Evolutionary conservation across 2,113 vertebrate species (phyloP).

Genomic region (Callithrix jacchus): DNA sequence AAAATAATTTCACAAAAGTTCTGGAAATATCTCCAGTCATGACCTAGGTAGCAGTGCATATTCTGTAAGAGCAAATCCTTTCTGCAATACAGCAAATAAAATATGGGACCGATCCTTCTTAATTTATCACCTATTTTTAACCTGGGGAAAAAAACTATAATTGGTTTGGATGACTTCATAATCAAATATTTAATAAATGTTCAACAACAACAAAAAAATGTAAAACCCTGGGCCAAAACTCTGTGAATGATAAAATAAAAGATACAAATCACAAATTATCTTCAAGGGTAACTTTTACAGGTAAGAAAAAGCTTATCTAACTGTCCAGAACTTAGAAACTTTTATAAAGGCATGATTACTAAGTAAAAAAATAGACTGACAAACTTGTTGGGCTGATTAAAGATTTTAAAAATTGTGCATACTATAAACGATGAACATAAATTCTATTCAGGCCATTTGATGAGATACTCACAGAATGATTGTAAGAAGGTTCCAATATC

Average conservation of each 20-base stretch:
- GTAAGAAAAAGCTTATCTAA: constrained; percentile 26
- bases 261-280: neutral
- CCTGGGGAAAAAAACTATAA: neutral
- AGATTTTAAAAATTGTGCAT: neutral
- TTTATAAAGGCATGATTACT: neutral
- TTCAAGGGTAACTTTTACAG: constrained; percentile 17
- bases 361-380: neutral
- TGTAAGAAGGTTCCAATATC: constrained; percentile 94
- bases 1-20: neutral
- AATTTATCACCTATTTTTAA: neutral
- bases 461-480: constrained; percentile 91
- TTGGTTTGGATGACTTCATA: neutral
- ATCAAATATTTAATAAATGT: neutral
- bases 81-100: neutral
- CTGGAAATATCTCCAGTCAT: neutral
- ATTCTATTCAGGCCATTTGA: constrained; percentile 51
- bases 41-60: neutral
- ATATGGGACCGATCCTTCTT: neutral
- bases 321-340: constrained; percentile 18
- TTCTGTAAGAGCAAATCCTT: neutral
- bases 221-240: neutral
- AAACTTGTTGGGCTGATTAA: neutral
- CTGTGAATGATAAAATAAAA: neutral
- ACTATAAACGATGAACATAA: constrained; percentile 9
- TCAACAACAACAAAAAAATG: neutral